A percentile compares a stretch with the other conserved stretches of the same genome.
Conservation (phyloP, 2,797 vertebrate genomes). For the Sphenodon punctatus region DNA sequence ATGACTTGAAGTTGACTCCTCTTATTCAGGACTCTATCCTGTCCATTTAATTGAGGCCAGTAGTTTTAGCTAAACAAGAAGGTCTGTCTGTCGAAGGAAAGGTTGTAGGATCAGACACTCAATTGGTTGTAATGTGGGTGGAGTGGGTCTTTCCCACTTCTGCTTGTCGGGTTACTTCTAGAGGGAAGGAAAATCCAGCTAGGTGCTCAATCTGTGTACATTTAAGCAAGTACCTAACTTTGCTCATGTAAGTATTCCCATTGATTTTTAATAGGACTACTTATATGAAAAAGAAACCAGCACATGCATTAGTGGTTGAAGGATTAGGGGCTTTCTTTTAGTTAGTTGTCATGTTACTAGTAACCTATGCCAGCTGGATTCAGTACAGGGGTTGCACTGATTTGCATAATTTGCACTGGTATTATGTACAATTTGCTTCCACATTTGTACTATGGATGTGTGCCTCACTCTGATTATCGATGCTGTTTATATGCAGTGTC, state of each 20-base stretch:
- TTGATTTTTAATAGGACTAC: not conserved
- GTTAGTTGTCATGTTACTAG: too few species aligned
- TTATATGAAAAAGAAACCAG: not conserved
- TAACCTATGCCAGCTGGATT: too few species aligned
- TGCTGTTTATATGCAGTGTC: rapidly evolving
- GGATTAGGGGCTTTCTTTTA: not conserved
- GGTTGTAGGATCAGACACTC: not conserved
- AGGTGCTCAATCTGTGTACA: not conserved
- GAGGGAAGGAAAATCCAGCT: not conserved
- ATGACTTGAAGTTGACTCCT: not conserved
- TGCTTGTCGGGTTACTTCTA: not conserved
- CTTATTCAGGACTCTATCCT: not conserved
- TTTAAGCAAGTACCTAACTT: not conserved
- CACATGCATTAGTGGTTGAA: not conserved
- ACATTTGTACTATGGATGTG: not conserved
- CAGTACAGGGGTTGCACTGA: too few species aligned
- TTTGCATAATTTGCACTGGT: too few species aligned
- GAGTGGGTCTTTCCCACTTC: not conserved
- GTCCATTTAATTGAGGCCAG: not conserved
- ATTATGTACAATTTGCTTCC: too few species aligned
- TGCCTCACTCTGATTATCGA: not conserved
- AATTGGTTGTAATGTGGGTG: not conserved
- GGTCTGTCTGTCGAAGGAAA: not conserved
- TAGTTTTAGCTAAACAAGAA: not conserved
- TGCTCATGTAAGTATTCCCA: not conserved